phyloP scores from a whole-genome alignment of 2,797 vertebrate genomes.

The Aeoliscus strigatus region DNA sequence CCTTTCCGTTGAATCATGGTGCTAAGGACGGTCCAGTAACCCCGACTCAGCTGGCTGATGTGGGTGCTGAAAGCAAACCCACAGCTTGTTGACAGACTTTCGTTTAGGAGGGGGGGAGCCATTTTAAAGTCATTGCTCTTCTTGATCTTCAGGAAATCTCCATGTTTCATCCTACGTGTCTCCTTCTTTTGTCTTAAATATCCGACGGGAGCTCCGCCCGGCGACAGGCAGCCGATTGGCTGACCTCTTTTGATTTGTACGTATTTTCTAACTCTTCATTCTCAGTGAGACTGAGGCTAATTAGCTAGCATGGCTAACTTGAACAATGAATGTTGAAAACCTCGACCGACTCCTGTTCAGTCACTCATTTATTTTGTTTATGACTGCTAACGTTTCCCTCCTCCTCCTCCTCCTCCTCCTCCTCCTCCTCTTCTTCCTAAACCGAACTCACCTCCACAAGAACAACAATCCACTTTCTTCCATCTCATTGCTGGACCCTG shows the following conservation, averaged over 20 bases:
- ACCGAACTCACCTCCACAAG: slow-evolving; percentile 63
- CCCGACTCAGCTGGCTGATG: slow-evolving; percentile 81
- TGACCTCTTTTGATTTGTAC: slow-evolving; percentile 39
- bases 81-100: slow-evolving; percentile 60
- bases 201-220: slow-evolving; percentile 55
- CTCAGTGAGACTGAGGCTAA: slow-evolving; percentile 95
- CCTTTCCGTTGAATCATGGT: slow-evolving; percentile 79
- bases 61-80: slow-evolving; percentile 85
- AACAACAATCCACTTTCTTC: slow-evolving; percentile 64
- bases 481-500: slow-evolving; percentile 76
- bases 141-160: slow-evolving; percentile 79
- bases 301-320: slow-evolving; percentile 76
- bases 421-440: slow-evolving; percentile 43
- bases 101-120: slow-evolving; percentile 56
- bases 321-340: slow-evolving; percentile 77
- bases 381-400: slow-evolving; percentile 6
- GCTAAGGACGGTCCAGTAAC: slow-evolving; percentile 93
- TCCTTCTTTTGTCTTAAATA: slow-evolving; percentile 61
- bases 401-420: slow-evolving; percentile 31
- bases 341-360: slow-evolving; percentile 61
- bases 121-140: slow-evolving; percentile 14
- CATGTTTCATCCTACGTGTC: slow-evolving; percentile 65
- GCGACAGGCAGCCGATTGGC: slow-evolving; percentile 70
- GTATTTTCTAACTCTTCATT: slow-evolving; percentile 63
- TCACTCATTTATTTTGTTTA: slow-evolving; percentile 32